Base-by-base conservation (phyloP, 2,797 vertebrate genomes). In the Sebastes flavidus region DNA sequence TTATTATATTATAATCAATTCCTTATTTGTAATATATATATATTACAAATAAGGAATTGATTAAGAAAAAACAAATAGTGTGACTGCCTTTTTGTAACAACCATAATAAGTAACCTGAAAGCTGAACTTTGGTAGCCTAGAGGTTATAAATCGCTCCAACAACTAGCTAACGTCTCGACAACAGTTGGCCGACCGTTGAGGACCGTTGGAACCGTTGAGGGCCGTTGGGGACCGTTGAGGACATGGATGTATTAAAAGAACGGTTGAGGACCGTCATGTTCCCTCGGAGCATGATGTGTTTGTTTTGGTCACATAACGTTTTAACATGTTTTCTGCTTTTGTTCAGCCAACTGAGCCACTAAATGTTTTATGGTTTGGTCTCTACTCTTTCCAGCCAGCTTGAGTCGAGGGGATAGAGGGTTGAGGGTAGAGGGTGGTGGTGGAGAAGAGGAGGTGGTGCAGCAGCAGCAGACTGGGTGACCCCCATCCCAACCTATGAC, bases 401-500 rank as follows among this genome's bases (percentile, higher is more conserved):
- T 46, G 6, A 16, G 66, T 29, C 1, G 29, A 12, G 66, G 61
- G 65, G 14, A 38, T 18, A 2, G 27, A 55, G 38, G 52, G n/a
- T 49, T 36, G 34, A 36, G 34, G 20, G 13, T 42, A 42, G 38
- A 8, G 20, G 20, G 49, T 9, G 9, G 49, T 24, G 29, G 25
- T 16, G 34, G 46, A 2, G 32, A 14, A 82, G 87, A 27, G 82
- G 8, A 27, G 29, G 30, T 16, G 34, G 55, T 1, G 30, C 18
- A 3, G 2, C 9, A 25, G 36, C 80, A 85, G 86, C 34, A 36
- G 34, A 62, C 87, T 32, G 87, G 76, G 75, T 87, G 83, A 90
- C 92, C 91, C 88, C 84, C 81, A 55, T 78, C 80, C 78, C 82
- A 68, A 82, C 87, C 84, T 62, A 78, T 92, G 86, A 92, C 85